These are phyloP conservation scores for Plecotus auritus DNA, from an alignment of 2,113 vertebrate genomes.

Conservation along the genomic window DNA sequence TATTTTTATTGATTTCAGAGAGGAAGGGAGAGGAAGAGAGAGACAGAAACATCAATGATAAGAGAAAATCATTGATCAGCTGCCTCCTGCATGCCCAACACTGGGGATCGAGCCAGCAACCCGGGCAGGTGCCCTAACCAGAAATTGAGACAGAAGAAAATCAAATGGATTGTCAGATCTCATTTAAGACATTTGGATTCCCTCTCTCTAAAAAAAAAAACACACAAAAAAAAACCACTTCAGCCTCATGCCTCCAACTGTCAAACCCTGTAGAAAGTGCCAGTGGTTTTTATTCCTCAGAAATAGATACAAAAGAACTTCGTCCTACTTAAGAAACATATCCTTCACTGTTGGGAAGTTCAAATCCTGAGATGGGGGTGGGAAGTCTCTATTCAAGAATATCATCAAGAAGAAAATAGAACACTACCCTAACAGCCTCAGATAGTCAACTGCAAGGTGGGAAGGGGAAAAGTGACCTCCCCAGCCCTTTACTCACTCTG, in stretches of 20 bases:
- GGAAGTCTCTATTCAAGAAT: not conserved
- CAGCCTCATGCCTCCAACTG: not conserved
- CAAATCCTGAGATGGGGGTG: not conserved
- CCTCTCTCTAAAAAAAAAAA: not conserved
- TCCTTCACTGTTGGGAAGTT: not conserved
- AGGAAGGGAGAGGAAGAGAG: too few species aligned
- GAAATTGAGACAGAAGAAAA: constrained; percentile 33
- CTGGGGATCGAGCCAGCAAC: too few species aligned
- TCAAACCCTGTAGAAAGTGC: not conserved
- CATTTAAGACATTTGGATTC: not conserved
- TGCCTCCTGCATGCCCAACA: too few species aligned
- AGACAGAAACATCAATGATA: too few species aligned
- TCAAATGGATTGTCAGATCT: not conserved
- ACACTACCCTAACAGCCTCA: not conserved
- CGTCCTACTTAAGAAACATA: not conserved
- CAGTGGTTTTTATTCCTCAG: not conserved
- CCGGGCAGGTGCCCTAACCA: too few species aligned
- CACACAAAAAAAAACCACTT: not conserved
- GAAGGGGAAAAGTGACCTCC: not conserved
- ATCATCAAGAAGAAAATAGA: constrained; percentile 3
- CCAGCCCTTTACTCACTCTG: not conserved
- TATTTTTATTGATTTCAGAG: too few species aligned
- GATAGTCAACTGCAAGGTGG: not conserved
- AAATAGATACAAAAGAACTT: not conserved
- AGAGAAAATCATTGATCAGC: too few species aligned